Evolutionary conservation across 2,888 invertebrate species (phyloP), one percentile per base, ranked within the genome.

Genomic region (Xiphydria camelus): DNA sequence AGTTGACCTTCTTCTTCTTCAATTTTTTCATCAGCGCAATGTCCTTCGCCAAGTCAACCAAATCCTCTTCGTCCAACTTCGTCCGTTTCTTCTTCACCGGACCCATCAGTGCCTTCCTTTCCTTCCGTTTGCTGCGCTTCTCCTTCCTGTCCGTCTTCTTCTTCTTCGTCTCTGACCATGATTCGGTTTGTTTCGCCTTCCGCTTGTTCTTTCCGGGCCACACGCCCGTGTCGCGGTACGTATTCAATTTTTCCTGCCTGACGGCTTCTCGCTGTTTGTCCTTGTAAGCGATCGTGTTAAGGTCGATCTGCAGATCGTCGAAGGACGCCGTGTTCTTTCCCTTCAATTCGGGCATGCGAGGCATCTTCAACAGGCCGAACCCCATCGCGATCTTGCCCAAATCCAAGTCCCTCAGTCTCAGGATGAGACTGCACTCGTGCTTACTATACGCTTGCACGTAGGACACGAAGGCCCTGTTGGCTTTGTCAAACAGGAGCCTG

Each of bases 341-440:
- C 68, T 88, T 91, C 2, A 95, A 76, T 77, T 99, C 99, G 0
- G 97, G 95, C 95, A 99, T 98, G 66, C 87, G 84, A 0, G 98
- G 99, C 63, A 98, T 79, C 62, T 89, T 88, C 1, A 99, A 75
- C 1, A 99, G 82, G 0, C 95, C 97, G 75, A 93, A 99, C 37
- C 91, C 87, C 42, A 85, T 87, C 0, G 93, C 98, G 55, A 97
- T 77, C 55, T 84, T 82, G 4, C 87, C 89, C 52, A 97, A 78
- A 58, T 95, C 88, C 15, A 98, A 77, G 70, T 97, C 93, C 76
- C 94, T 94, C 10, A 94, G 77, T 59, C 88, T 82, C 51, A 99
- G 82, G 37, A 98, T 84, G 26, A 97, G 81, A 63, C 85, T 89
- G 68, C 96, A 97, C 70, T 98, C 97, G 76, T 99, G 97, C 74